Evolutionary conservation across 2,888 invertebrate genomes (phyloP).

Genomic region (Acholoe squamosa): DNA sequence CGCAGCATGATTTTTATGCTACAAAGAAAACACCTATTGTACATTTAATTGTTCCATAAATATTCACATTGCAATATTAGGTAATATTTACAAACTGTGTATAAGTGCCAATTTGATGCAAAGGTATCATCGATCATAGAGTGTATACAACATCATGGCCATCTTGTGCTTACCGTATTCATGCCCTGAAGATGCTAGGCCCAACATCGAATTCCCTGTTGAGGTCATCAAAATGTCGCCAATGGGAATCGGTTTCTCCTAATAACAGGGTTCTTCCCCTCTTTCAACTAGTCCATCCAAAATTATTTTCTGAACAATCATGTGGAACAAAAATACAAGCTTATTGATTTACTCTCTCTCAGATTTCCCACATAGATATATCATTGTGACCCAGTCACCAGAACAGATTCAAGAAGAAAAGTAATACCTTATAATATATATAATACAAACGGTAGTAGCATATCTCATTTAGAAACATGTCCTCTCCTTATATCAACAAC

Average conservation of each 20-base stretch:
- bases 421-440: not conserved
- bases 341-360: too few species aligned
- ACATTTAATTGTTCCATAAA: not conserved
- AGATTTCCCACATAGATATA: too few species aligned
- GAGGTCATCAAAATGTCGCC: too few species aligned
- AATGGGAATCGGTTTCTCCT: not conserved
- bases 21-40: not conserved
- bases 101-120: not conserved
- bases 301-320: too few species aligned
- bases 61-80: not conserved
- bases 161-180: too few species aligned
- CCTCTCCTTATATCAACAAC: not conserved
- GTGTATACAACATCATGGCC: too few species aligned
- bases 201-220: too few species aligned
- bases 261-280: too few species aligned
- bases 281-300: too few species aligned
- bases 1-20: conserved; percentile 8
- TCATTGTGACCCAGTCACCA: too few species aligned
- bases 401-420: not conserved
- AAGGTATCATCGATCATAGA: not conserved
- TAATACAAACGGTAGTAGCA: not conserved
- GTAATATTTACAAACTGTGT: not conserved
- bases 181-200: too few species aligned
- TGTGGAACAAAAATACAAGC: too few species aligned
- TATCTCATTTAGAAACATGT: not conserved